Evolutionary conservation across 2,797 vertebrate genomes (phyloP), one percentile per base, ranked within the genome.

Genomic region (Periparus ater): DNA sequence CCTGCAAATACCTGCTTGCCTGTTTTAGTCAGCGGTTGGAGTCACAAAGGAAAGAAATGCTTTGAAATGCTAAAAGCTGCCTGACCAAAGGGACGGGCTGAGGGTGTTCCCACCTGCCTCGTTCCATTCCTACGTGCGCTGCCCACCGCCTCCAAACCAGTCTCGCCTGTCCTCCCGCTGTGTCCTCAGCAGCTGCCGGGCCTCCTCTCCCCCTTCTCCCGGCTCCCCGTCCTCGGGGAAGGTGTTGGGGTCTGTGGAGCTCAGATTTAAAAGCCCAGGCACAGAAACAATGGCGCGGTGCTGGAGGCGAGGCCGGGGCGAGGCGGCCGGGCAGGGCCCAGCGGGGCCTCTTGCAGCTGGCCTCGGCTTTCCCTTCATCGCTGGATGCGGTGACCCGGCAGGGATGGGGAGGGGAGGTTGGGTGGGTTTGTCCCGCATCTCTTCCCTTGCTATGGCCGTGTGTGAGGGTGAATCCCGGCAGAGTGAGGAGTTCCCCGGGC

Each of bases 41-140:
- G 87, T 93, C 88, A 89, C 87, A 95, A 94, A 93, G 84, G 61
- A 55, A 67, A 72, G 50, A 45, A 88, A 58, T 0, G 11, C 94
- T 96, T 96, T 95, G 96, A 97, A 96, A 91, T 95, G 96, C 91
- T 91, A 92, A 96, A 84, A 90, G 72, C 74, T 74, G 60, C 95
- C 94, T 62, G 90, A 34, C 61, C 62, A 11, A 84, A 80, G 89
- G 47, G 82, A 14, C 25, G 7, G 44, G 83, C 87, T 18, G 84
- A 58, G 87, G 71, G 32, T 60, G 76, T 67, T 76, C 20, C 51
- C 17, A 2, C 7, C 38, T 78, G 57, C 65, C 79, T 50, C 11
- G 1, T 29, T 38, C 65, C 48, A 7, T 65, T 84, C 81, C 88
- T 62, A 17, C 2, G 4, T 50, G 83, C 40, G 55, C 78, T 88